phyloP scores from a whole-genome alignment of 2,888 invertebrate genomes.

The Drosophila peninsularis region DNA sequence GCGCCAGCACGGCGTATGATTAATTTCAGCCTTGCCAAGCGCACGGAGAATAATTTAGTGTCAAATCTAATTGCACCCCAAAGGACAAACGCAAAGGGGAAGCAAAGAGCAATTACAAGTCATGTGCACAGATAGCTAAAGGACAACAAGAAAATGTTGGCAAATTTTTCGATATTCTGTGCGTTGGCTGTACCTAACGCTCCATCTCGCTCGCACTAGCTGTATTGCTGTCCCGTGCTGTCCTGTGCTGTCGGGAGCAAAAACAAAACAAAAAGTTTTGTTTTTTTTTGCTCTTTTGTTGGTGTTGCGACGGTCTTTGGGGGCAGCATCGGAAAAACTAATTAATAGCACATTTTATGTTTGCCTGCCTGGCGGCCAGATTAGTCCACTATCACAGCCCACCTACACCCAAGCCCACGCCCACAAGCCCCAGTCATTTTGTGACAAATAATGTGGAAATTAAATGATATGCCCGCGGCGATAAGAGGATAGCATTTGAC shows the following conservation, averaged over 20 bases:
- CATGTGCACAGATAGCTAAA: conserved; percentile 69
- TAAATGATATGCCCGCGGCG: conserved; percentile 75
- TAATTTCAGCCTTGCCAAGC: conserved; percentile 57
- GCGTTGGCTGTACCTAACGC: conserved; percentile 15
- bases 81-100: conserved; percentile 38
- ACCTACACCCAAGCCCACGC: not conserved
- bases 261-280: conserved; percentile 36
- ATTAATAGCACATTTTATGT: conserved; percentile 80
- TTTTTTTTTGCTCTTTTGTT: conserved; percentile 47
- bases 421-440: conserved; percentile 25
- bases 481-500: conserved; percentile 59
- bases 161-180: conserved; percentile 40
- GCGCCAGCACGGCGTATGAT: conserved; percentile 65
- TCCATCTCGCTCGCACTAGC: not conserved
- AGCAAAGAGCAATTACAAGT: conserved; percentile 47
- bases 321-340: conserved; percentile 71
- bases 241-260: not conserved
- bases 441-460: conserved; percentile 80
- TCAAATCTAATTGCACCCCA: conserved; percentile 72
- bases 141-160: conserved; percentile 40
- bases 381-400: conserved; percentile 36
- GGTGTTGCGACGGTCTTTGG: conserved; percentile 50
- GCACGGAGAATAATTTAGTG: conserved; percentile 64
- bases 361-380: conserved; percentile 49
- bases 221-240: not conserved